A percentile compares a stretch with the other conserved stretches of the same genome.
Evolutionary conservation across 37 sponge, comb jelly and placozoan genomes (phyloP).

Genomic region (Haliclona indistincta): DNA sequence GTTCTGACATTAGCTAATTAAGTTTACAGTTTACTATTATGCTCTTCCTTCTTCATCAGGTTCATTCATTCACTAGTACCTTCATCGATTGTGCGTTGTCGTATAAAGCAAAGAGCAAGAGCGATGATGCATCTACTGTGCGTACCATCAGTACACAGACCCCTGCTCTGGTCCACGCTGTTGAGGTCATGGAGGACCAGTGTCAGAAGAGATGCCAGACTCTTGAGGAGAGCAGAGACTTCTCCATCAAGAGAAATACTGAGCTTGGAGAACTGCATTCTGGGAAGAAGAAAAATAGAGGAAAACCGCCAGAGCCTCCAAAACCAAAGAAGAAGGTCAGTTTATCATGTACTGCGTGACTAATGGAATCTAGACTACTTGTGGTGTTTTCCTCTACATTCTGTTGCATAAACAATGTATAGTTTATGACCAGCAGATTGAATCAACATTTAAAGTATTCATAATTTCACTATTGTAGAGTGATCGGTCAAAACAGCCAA

Average conservation of each 20-base stretch:
- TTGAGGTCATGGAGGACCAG: constrained; percentile 72
- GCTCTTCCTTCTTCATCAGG: constrained; percentile 13
- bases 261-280: constrained; percentile 48
- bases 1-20: too few species aligned
- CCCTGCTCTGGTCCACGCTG: constrained; percentile 63
- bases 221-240: constrained; percentile 39
- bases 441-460: too few species aligned
- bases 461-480: too few species aligned
- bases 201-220: constrained; percentile 46
- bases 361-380: too few species aligned
- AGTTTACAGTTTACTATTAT: neutral
- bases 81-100: constrained; percentile 34
- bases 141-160: constrained; percentile 45
- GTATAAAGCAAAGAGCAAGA: constrained; percentile 24
- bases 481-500: too few species aligned
- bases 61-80: constrained; percentile 50
- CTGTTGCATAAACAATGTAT: too few species aligned
- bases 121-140: constrained; percentile 38
- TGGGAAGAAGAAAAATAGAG: constrained; percentile 12
- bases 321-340: neutral
- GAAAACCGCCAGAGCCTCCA: constrained; percentile 24
- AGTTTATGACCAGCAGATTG: too few species aligned
- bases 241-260: constrained; percentile 46
- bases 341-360: too few species aligned
- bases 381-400: too few species aligned